phyloP scores from a whole-genome alignment of 2,113 vertebrate genomes.

The Bos indicus region DNA sequence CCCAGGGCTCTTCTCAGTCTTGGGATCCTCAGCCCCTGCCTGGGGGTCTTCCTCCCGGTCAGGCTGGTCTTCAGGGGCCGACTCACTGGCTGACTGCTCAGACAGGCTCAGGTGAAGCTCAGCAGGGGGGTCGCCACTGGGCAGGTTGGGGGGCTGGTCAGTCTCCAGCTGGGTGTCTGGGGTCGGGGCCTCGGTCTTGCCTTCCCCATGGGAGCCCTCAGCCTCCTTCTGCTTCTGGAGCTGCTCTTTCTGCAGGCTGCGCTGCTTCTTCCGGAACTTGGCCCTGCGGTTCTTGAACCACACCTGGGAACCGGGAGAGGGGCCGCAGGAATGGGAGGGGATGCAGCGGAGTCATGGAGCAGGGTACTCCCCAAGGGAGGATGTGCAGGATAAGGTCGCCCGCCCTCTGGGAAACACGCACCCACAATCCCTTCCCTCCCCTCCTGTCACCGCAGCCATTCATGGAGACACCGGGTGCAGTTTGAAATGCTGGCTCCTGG shows the following conservation, averaged over 20 bases:
- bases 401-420: background rate
- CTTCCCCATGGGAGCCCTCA: constrained; percentile 81
- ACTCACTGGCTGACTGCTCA: constrained; percentile 94
- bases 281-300: constrained; percentile 99
- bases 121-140: constrained; percentile 79
- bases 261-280: constrained; percentile 99
- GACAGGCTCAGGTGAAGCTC: constrained; percentile 95
- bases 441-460: background rate
- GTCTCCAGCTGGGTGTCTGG: constrained; percentile 82
- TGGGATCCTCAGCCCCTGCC: constrained; percentile 80
- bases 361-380: background rate
- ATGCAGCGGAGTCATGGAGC: background rate
- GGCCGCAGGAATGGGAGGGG: background rate
- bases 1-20: constrained; percentile 81
- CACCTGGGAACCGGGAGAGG: constrained; percentile 80
- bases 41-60: constrained; percentile 92
- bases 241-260: constrained; percentile 98
- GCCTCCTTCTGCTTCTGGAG: constrained; percentile 97
- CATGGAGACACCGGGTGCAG: background rate
- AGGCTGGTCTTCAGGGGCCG: constrained; percentile 89
- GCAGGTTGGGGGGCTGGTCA: constrained; percentile 79
- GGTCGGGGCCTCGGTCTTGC: constrained; percentile 78
- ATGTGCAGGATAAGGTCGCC: background rate
- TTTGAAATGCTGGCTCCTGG: background rate
- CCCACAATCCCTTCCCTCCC: background rate